Percentiles rank a stretch among this genome's conserved stretches.
phyloP scores from a whole-genome alignment of 2,888 invertebrate species.

The Hetaerina titia region DNA sequence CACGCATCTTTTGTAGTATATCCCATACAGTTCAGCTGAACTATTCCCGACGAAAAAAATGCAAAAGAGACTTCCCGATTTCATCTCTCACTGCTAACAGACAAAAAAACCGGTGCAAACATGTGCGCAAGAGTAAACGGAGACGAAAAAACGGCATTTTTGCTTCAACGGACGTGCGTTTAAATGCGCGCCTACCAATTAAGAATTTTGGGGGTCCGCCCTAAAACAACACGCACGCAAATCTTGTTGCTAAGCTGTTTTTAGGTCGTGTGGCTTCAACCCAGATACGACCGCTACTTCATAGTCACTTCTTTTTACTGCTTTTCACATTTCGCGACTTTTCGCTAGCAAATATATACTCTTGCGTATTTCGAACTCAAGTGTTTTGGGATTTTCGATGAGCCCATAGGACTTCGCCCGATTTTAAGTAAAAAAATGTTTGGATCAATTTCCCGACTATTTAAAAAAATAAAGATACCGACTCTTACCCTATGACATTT shows the following conservation, averaged over 20 bases:
- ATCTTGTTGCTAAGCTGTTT: background rate
- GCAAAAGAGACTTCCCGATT: background rate
- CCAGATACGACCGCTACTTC: background rate
- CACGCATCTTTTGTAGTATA: background rate
- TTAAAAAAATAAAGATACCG: no score
- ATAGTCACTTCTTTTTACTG: background rate
- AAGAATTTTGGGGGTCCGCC: background rate
- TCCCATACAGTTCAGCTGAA: background rate
- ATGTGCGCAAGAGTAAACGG: background rate
- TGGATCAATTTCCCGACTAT: no score
- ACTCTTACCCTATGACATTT: no score
- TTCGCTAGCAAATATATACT: background rate
- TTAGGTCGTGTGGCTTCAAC: background rate
- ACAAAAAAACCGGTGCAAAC: background rate
- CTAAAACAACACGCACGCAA: background rate
- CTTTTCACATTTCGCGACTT: background rate
- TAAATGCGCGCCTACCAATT: background rate
- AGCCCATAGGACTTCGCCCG: no score
- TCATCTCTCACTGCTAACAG: background rate
- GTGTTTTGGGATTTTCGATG: no score
- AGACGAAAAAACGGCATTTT: background rate
- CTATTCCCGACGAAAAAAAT: background rate
- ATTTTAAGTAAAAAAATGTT: no score
- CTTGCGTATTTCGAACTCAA: background rate
- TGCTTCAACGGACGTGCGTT: background rate